These are phyloP conservation scores for Macheiramphus alcinus DNA, from an alignment of 2,113 vertebrate genomes.

Conservation along the genomic window DNA sequence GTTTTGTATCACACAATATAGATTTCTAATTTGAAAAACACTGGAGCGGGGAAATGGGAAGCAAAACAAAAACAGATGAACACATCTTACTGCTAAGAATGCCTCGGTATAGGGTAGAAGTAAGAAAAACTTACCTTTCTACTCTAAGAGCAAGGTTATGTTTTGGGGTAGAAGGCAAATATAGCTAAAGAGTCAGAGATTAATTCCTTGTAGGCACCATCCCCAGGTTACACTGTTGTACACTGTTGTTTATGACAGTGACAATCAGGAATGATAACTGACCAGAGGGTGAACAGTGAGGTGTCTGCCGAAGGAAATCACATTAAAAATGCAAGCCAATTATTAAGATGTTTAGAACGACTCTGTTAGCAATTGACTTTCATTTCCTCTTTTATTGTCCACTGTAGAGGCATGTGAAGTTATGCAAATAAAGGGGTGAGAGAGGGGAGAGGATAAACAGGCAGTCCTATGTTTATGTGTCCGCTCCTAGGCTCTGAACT, in stretches of 20 bases:
- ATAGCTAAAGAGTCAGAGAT: background rate
- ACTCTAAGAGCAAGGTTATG: background rate
- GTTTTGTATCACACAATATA: background rate
- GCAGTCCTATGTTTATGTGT: too few relatives aligned
- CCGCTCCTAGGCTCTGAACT: background rate
- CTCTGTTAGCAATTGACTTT: background rate
- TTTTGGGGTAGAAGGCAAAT: background rate
- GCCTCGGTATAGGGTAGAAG: background rate
- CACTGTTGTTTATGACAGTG: too few relatives aligned
- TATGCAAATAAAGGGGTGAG: background rate
- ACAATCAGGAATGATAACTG: background rate
- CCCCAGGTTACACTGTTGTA: background rate
- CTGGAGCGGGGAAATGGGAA: background rate
- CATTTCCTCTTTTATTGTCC: background rate
- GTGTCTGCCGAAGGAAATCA: background rate
- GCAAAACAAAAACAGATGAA: background rate
- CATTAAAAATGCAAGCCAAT: background rate
- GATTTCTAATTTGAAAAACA: background rate
- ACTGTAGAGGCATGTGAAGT: background rate
- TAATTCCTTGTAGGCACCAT: background rate
- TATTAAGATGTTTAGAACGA: background rate
- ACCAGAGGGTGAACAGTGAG: background rate
- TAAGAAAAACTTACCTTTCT: background rate
- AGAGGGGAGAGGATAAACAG: background rate
- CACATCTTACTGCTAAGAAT: background rate